Percentiles rank a stretch among this genome's conserved stretches.
These are phyloP conservation scores for Macrosoma leucophasiata DNA, from an alignment of 2,888 invertebrate species.

Conservation along the genomic window DNA sequence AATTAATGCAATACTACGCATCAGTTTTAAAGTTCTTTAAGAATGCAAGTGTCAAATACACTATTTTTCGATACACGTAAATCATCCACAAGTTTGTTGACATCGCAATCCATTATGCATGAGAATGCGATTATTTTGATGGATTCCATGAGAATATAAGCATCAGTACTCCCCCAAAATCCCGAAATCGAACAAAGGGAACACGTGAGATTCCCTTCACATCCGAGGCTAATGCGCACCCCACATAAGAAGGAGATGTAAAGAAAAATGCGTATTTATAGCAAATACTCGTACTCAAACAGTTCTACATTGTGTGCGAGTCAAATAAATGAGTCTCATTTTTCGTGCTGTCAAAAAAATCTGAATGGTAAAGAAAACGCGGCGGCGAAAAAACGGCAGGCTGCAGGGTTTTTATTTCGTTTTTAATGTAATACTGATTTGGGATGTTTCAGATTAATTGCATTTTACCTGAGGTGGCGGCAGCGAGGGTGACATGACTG, in stretches of 20 bases:
- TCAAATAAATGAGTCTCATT: slow-evolving; percentile 76
- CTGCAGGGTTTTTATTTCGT: slow-evolving; percentile 66
- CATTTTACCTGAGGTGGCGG: slow-evolving; percentile 64
- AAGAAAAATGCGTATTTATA: slow-evolving; percentile 76
- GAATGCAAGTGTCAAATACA: slow-evolving; percentile 14
- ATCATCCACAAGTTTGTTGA: slow-evolving; percentile 57
- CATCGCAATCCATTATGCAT: slow-evolving; percentile 65
- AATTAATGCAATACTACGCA: no score
- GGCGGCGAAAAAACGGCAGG: slow-evolving; percentile 66
- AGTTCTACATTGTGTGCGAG: slow-evolving; percentile 76
- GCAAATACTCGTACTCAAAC: slow-evolving; percentile 77
- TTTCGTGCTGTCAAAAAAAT: slow-evolving; percentile 77
- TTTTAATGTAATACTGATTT: slow-evolving; percentile 75
- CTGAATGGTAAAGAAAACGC: slow-evolving; percentile 75
- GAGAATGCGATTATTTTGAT: slow-evolving; percentile 71
- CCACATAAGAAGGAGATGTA: slow-evolving; percentile 69
- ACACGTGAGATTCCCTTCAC: slow-evolving; percentile 68
- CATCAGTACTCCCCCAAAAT: slow-evolving; percentile 71
- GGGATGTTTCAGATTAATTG: slow-evolving; percentile 76
- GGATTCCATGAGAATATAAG: slow-evolving; percentile 67
- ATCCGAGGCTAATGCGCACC: slow-evolving; percentile 69
- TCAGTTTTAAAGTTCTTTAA: no score
- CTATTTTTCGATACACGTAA: slow-evolving; percentile 42
- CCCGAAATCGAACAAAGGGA: slow-evolving; percentile 71
- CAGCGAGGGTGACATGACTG: slow-evolving; percentile 69